Base-by-base conservation (phyloP, 2,888 invertebrate species). In the Poecilus cupreus region DNA sequence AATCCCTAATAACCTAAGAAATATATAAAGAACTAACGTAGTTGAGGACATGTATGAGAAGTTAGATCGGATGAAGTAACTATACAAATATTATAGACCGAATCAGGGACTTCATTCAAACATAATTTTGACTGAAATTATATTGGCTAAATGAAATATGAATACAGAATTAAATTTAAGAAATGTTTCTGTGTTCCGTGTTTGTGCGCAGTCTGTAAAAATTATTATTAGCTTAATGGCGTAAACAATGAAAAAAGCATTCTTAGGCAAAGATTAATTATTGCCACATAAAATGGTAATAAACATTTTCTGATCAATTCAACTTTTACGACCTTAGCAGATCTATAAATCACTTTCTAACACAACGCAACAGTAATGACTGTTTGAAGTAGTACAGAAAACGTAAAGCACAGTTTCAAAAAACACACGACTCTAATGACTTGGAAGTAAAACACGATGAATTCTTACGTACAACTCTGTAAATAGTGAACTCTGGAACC, bases 321-420 rank as follows among this genome's bases (percentile, higher is more conserved):
- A 24, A 13, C 60, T 6, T 68, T 68, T 68, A 54, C 75, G 54
- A 74, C 13, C 49, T 26, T 39, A 18, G 39, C 3, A 51, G 75
- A 75, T 75, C 51, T 75, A 54, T 75, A 75, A 75, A 75, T 75
- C 75, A 54, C 49, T 75, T 75, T 75, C 54, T 54, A 51, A 18
- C 18, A 68, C 10, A 24, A 11, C 13, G 16, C 24, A 24, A 57
- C 57, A 20, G 16, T 60, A 24, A 46, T 72, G 49, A 37, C 20
- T 37, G 5, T 70, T 46, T 22, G 18, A 72, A 46, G 22, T 46
- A 32, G 46, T 16, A 18, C 13, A 20, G 39, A 39, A 49, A 22
- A 54, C 18, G 51, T 37, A 26, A 75, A 54, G 32, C 5, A n/a
- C 26, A 13, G 8, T 39, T 32, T 43, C 11, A 18, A 16, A n/a